Conservation (phyloP, 2,113 vertebrate species). For the Microtus oregoni region DNA sequence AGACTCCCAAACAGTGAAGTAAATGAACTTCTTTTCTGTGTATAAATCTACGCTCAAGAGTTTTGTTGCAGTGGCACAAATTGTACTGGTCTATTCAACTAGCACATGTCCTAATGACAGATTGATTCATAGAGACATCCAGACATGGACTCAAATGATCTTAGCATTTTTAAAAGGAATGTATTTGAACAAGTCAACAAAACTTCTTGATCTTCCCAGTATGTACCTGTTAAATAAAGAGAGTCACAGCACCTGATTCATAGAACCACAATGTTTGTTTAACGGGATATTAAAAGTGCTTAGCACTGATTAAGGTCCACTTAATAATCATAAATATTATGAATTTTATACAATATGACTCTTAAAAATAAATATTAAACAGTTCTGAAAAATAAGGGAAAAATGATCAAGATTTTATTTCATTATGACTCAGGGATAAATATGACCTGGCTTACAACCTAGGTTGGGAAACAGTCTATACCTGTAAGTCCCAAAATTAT, state of each 20-base stretch:
- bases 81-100: not conserved
- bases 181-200: not conserved
- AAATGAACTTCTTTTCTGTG: not conserved
- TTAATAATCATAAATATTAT: not conserved
- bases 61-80: not conserved
- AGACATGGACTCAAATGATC: not conserved
- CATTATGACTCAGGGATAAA: constrained; percentile 4
- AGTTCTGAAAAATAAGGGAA: not conserved
- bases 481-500: not conserved
- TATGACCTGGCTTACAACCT: not conserved
- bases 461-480: not conserved
- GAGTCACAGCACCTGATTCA: not conserved
- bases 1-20: not conserved
- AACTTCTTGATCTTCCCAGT: not conserved
- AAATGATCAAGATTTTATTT: not conserved
- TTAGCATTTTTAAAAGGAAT: not conserved
- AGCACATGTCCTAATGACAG: too few relatives aligned
- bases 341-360: not conserved
- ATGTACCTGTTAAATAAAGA: not conserved
- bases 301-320: not conserved
- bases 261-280: not conserved
- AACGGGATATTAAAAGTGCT: not conserved
- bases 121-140: not conserved
- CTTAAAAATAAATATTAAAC: not conserved
- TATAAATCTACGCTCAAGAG: not conserved